Conservation (phyloP, 2,888 invertebrate genomes). For the Phortica okadai region DNA sequence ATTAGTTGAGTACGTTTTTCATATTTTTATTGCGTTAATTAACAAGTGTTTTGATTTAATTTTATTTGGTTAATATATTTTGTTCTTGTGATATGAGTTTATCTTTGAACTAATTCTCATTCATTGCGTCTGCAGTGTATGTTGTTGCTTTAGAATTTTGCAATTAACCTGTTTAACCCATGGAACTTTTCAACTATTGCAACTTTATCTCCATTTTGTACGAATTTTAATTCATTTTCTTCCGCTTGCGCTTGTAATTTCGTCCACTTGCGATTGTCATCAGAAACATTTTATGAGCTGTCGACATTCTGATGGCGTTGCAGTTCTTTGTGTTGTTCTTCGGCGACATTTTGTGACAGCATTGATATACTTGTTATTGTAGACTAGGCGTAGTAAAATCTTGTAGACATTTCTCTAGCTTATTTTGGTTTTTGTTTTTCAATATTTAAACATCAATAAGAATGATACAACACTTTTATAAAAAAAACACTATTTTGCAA, state of each 20-base stretch:
- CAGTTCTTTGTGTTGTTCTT: constrained; percentile 43
- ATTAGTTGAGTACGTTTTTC: background rate
- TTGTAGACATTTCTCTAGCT: constrained; percentile 4
- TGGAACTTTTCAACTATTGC: constrained; percentile 10
- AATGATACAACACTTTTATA: constrained; percentile 70
- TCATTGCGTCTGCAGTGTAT: constrained; percentile 44
- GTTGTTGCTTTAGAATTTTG: constrained; percentile 38
- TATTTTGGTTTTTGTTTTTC: background rate
- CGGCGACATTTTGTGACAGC: constrained; percentile 22
- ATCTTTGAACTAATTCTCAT: constrained; percentile 11
- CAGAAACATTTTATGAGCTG: constrained; percentile 10
- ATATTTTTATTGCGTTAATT: constrained; percentile 21
- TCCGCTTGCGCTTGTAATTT: constrained; percentile 36
- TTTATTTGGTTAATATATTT: constrained; percentile 39
- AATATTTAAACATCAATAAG: constrained; percentile 63
- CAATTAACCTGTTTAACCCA: constrained; percentile 3
- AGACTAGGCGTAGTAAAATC: background rate
- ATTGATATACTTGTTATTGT: background rate
- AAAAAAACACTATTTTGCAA: constrained; percentile 62
- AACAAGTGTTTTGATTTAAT: constrained; percentile 20
- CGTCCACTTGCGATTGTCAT: background rate
- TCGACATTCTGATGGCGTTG: constrained; percentile 38
- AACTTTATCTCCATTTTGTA: constrained; percentile 30
- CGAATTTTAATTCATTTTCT: constrained; percentile 32
- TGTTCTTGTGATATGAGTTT: constrained; percentile 45